Percentiles rank a stretch among this genome's conserved stretches.
Evolutionary conservation across 2,888 invertebrate genomes (phyloP).

Genomic region (Nomada ferruginata): DNA sequence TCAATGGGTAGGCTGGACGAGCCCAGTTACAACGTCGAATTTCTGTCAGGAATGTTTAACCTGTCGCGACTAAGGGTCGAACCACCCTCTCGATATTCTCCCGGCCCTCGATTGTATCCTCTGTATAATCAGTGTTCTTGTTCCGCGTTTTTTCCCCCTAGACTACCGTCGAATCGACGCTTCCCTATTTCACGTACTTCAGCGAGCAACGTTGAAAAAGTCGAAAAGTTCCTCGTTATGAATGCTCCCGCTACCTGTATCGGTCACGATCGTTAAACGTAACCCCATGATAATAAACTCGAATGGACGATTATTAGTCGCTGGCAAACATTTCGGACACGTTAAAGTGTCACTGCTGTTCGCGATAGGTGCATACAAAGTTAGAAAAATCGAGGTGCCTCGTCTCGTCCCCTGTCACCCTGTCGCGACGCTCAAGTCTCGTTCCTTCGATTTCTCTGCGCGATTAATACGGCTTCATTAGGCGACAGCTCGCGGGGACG

Average conservation of each 20-base stretch:
- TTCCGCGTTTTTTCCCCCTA: constrained; percentile 5
- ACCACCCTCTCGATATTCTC: constrained; percentile 13
- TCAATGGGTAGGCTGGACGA: background rate
- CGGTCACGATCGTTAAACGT: constrained; percentile 12
- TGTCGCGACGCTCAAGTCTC: background rate
- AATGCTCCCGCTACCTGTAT: background rate
- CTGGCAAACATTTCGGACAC: too few relatives aligned
- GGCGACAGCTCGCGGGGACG: constrained; percentile 34
- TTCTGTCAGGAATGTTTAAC: constrained; percentile 28
- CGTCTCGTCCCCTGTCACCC: too few relatives aligned
- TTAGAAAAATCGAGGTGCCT: too few relatives aligned
- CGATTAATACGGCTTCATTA: constrained; percentile 54
- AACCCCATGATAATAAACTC: too few relatives aligned
- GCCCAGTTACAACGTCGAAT: constrained; percentile 5
- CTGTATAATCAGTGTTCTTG: background rate
- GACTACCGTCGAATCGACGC: constrained; percentile 8
- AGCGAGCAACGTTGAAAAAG: constrained; percentile 15
- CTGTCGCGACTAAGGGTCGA: constrained; percentile 21
- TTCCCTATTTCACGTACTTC: background rate
- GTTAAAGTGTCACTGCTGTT: too few relatives aligned
- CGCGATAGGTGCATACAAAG: too few relatives aligned
- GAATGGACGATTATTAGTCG: too few relatives aligned
- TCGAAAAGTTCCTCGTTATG: constrained; percentile 13
- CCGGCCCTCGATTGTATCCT: background rate
- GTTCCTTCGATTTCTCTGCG: constrained; percentile 19